Evolutionary conservation across 1,140 invertebrate genomes (phyloP), one percentile per base, ranked within the genome.

Genomic region (Neomicropteryx cornuta): DNA sequence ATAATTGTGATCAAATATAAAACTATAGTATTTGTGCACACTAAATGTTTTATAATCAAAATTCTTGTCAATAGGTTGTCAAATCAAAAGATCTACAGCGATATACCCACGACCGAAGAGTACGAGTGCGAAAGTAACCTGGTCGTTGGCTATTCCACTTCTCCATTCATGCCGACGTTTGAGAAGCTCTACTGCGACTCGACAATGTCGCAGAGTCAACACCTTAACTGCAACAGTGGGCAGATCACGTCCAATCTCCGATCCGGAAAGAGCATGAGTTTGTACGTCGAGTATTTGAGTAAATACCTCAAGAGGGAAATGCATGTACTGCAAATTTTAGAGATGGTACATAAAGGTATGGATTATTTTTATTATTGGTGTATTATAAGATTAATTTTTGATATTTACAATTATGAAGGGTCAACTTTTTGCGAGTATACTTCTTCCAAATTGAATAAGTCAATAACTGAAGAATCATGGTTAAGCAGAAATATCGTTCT

Each of bases 341-440:
- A 47, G 24, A 38, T 44, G 39, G 45, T 47, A 2, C 45, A 47
- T 19, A 42, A 39, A 42, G 45, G 45, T 47, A 36, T 42, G 18
- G 6, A 8, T 24, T 8, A n/a, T 24, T 24, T 24, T 13, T 8
- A 24, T 24, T 24, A 6, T 8, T 8, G 13, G 13, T 24, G 13
- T 13, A 24, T 24, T 24, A n/a, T n/a, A n/a, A n/a, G n/a, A n/a
- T n/a, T n/a, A n/a, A n/a, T n/a, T n/a, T n/a, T 38, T 38, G 30
- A 30, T 38, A 38, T 21, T 38, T 38, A 38, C 10, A 30, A 37
- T 27, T 14, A 13, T 36, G 28, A 36, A 36, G 27, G 18, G 14
- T 36, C 17, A 36, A n/a, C n/a, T n/a, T n/a, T n/a, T n/a, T n/a
- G n/a, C n/a, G n/a, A n/a, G n/a, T n/a, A n/a, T n/a, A n/a, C n/a